A percentile compares a stretch with the other conserved stretches of the same genome.
Conservation (phyloP, 2,113 vertebrate genomes). For the Psittacula cyanocephala region DNA sequence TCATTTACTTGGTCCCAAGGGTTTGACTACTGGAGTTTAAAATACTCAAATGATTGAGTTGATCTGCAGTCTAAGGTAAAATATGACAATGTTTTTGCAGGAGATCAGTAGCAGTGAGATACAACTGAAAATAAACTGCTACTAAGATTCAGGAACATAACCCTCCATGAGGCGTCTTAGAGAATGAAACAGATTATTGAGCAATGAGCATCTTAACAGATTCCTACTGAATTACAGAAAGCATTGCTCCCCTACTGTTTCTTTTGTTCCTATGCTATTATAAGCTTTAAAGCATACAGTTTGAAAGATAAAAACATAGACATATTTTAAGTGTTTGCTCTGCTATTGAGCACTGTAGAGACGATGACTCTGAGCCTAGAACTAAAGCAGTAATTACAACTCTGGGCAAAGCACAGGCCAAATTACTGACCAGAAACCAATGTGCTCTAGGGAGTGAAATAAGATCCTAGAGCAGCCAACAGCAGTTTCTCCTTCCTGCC, state of each 20-base stretch:
- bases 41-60: neutral
- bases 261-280: neutral
- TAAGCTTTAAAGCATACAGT: neutral
- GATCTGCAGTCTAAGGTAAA: neutral
- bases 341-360: neutral
- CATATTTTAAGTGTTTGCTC: neutral
- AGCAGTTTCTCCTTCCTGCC: neutral
- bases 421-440: neutral
- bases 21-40: neutral
- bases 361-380: neutral
- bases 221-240: neutral
- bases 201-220: neutral
- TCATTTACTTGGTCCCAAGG: neutral
- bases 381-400: neutral
- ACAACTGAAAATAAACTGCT: neutral
- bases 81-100: neutral
- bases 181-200: neutral
- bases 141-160: neutral
- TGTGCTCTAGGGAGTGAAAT: neutral
- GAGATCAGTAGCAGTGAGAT: neutral
- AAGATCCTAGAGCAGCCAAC: neutral
- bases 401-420: fast-evolving
- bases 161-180: fast-evolving
- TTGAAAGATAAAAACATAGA: neutral
- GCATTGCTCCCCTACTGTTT: neutral